Evolutionary conservation across 2,888 invertebrate genomes (phyloP), one percentile per base, ranked within the genome.

Genomic region (Dexiosoma caninum): DNA sequence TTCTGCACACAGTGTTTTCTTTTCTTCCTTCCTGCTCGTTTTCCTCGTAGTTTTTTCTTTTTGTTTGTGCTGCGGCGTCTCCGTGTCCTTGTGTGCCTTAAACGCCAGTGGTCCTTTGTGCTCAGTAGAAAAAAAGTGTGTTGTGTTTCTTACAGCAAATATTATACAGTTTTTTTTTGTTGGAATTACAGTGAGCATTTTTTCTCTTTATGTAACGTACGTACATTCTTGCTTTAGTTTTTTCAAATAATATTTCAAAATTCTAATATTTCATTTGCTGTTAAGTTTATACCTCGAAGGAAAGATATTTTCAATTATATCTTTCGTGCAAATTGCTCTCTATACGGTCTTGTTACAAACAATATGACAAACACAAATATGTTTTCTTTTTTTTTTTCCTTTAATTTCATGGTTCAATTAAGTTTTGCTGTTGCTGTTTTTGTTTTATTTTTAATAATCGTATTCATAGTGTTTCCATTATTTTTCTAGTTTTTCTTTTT

Each of bases 231-330:
- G 21, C 51, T 69, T 64, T 49, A 49, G 32, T 37, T n/a, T n/a
- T n/a, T 62, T 46, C 19, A 23, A 32, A 71, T 49, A 57, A 64
- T 74, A 64, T 64, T 74, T 74, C 44, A 64, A 49, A 74, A 72
- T 81, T 81, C 64, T 81, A 69, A 77, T 77, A 77, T 74, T 77
- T 81, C 64, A 81, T 77, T 81, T 77, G 64, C 72, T 44, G 51
- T 77, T 81, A 74, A 72, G 69, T 77, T 81, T 77, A 69, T 81
- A 81, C 81, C 81, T 81, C 72, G 42, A 57, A 81, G 81, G 80
- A 67, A 77, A 80, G 67, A 72, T 77, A 72, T 81, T 81, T 81
- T 81, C 81, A 81, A 81, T 81, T 81, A 77, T 53, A 64, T 69
- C 62, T 72, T 75, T 72, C 66, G 66, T 76, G 55, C 53, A 76